These are phyloP conservation scores for Ptiloglossa arizonensis DNA, from an alignment of 1,140 invertebrate species.

Conservation along the genomic window DNA sequence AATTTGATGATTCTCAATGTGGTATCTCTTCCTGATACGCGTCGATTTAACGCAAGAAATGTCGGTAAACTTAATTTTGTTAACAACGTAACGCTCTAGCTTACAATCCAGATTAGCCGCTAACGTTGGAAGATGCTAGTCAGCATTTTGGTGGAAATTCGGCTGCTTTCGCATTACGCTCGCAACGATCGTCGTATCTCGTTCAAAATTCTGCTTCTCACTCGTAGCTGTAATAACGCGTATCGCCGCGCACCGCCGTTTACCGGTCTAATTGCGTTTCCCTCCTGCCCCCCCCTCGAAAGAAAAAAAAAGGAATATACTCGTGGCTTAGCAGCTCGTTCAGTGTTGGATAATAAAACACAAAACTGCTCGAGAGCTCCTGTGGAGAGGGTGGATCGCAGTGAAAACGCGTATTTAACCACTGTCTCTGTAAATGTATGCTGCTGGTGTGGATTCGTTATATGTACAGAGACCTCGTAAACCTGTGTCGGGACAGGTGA, in stretches of 20 bases:
- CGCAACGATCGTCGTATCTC: not conserved
- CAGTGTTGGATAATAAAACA: not conserved
- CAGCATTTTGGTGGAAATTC: too few species aligned
- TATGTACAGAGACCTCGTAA: conserved; percentile 16
- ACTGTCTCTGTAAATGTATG: conserved; percentile 8
- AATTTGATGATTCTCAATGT: too few species aligned
- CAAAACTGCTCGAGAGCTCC: not conserved
- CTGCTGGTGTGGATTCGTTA: not conserved
- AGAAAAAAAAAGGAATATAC: not conserved
- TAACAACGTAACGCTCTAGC: too few species aligned
- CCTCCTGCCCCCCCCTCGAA: too few species aligned
- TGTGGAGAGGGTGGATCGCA: not conserved
- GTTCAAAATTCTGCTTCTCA: not conserved
- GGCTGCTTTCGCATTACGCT: too few species aligned
- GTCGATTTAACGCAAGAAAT: too few species aligned
- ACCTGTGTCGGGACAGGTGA: conserved; percentile 12
- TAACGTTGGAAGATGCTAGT: too few species aligned
- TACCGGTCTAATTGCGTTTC: conserved; percentile 1
- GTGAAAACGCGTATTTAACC: conserved; percentile 11
- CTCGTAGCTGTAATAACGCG: not conserved
- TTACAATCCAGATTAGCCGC: too few species aligned
- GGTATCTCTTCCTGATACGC: too few species aligned
- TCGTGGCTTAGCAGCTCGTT: conserved; percentile 9
- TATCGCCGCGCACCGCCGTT: not conserved
- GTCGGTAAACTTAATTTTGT: too few species aligned